Conservation (phyloP, 2,113 vertebrate species). For the Marmota flaviventris region DNA sequence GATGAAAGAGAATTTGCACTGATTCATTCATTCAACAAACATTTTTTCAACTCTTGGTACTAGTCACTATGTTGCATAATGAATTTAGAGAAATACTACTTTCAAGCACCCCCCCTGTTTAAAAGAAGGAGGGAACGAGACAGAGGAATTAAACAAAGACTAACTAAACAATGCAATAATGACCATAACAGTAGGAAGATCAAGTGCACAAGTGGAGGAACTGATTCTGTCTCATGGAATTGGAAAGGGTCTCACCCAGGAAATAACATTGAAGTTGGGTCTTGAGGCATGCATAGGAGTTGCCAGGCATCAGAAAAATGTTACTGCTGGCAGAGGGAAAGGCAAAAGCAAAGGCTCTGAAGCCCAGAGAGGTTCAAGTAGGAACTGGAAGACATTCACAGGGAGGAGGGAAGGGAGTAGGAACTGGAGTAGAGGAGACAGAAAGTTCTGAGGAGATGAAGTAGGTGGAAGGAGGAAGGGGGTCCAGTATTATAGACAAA, state of each 20-base stretch:
- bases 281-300: background rate
- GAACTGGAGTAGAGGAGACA: background rate
- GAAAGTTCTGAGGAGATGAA: background rate
- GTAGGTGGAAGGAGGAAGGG: background rate
- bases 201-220: background rate
- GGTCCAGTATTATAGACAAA: background rate
- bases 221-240: background rate
- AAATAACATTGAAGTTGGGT: background rate
- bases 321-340: background rate
- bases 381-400: background rate
- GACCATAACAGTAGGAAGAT: background rate
- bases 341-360: background rate
- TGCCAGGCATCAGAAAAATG: background rate
- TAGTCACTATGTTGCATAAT: background rate
- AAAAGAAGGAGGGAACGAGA: background rate
- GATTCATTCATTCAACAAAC: background rate
- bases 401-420: too few species aligned
- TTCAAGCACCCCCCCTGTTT: background rate
- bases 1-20: background rate
- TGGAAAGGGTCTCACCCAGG: background rate
- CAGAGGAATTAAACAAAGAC: background rate
- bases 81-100: background rate
- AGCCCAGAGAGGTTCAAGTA: background rate
- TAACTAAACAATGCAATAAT: background rate
- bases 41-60: background rate